Evolutionary conservation across 2,113 vertebrate genomes (phyloP), one percentile per base, ranked within the genome.

Genomic region (Aegithalos caudatus): DNA sequence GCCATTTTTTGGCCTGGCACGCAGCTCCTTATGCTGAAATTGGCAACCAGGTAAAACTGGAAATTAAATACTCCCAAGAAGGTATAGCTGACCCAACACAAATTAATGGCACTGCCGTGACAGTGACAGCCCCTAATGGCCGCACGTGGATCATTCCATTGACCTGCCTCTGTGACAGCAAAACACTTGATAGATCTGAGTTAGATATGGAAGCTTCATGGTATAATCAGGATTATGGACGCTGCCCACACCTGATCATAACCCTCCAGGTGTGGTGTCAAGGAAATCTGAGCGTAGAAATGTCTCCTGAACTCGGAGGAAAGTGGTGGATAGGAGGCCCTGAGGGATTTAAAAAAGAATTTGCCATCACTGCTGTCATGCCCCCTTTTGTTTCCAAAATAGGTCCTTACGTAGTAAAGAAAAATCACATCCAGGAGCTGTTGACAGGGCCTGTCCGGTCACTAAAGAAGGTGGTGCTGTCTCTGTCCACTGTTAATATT

Each of bases 391-490:
- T 97, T 91, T 97, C 96, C 57, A 96, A 88, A 91, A 96, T 96
- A 88, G 96, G 95, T 40, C 96, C 96, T 62, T 96, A 97, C 0
- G 91, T 96, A 91, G 95, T 97, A 31, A 97, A 97, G 64, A 37
- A 93, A 84, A 93, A 95, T 73, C 94, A 97, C 22, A 33, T 96
- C 64, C 96, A 97, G 64, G 96, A 97, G 72, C 86, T 97, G 60
- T 22, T 97, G 91, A 96, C 95, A 1, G 94, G 91, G 22, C 96
- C 96, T 23, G 80, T 97, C 10, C 72, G 96, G 11, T 97, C 96
- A 37, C 88, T 97, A 47, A 97, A 97, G 69, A 97, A 97, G 64
- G 96, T 97, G 38, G 94, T 97, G 56, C 25, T 97, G 51, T 97
- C 96, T 42, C 82, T 97, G 56, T 96, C 96, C 77, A 96, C 96